These are phyloP conservation scores for Pardosa pseudoannulata DNA, from an alignment of 2,888 invertebrate genomes.

Conservation along the genomic window DNA sequence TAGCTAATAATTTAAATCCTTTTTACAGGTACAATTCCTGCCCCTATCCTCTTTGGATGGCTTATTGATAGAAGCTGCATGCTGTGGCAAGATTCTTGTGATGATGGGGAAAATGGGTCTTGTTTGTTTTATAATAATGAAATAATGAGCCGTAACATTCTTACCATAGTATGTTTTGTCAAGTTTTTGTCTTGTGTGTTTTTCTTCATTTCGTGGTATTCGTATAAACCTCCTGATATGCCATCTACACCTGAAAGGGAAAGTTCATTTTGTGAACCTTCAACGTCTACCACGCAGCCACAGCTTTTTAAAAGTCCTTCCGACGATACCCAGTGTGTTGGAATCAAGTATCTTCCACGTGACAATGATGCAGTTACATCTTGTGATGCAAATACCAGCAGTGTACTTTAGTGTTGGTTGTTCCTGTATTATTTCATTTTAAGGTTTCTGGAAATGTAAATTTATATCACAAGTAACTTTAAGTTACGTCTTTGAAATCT, in stretches of 20 bases:
- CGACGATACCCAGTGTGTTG: constrained; percentile 28
- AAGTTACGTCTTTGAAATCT: too few relatives aligned
- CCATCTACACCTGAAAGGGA: constrained; percentile 5
- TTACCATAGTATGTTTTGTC: constrained; percentile 85
- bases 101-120: constrained; percentile 81
- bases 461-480: too few relatives aligned
- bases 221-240: constrained; percentile 82
- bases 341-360: constrained; percentile 46
- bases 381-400: constrained; percentile 53
- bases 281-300: background rate
- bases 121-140: constrained; percentile 86
- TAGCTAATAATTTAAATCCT: too few relatives aligned
- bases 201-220: constrained; percentile 87
- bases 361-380: constrained; percentile 39
- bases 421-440: too few relatives aligned
- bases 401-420: constrained; percentile 45
- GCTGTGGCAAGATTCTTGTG: constrained; percentile 91
- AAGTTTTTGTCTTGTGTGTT: constrained; percentile 85
- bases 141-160: constrained; percentile 86
- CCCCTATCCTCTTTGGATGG: constrained; percentile 95
- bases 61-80: constrained; percentile 96
- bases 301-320: constrained; percentile 21
- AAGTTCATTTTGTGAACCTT: constrained; percentile 15
- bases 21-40: constrained; percentile 88
- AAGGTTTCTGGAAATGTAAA: too few relatives aligned